These are phyloP conservation scores for Tachysurus vachellii DNA, from an alignment of 2,113 vertebrate genomes.

Conservation along the genomic window DNA sequence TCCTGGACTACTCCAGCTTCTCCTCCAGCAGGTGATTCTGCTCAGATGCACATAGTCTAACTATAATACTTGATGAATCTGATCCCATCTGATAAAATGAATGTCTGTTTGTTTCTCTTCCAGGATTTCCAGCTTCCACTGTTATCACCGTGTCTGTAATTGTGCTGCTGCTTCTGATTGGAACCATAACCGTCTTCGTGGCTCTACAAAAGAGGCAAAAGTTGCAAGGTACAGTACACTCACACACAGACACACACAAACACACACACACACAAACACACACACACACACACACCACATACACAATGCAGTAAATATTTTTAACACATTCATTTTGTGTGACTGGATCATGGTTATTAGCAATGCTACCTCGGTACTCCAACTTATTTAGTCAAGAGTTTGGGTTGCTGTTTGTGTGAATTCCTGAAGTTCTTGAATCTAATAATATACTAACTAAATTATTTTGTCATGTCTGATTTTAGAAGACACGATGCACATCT, in stretches of 20 bases:
- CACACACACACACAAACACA: neutral
- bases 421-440: too few relatives aligned
- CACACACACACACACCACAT: neutral
- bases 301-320: too few relatives aligned
- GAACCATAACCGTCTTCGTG: neutral
- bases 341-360: neutral
- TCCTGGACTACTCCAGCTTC: neutral
- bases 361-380: constrained; percentile 52
- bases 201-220: neutral
- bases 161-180: constrained; percentile 64
- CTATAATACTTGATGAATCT: neutral
- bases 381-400: too few relatives aligned
- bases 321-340: too few relatives aligned
- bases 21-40: neutral
- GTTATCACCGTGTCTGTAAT: neutral
- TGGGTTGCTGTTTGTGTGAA: too few relatives aligned
- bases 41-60: neutral
- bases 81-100: neutral
- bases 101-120: neutral
- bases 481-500: too few relatives aligned
- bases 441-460: too few relatives aligned
- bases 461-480: too few relatives aligned
- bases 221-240: neutral
- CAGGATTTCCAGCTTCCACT: neutral
- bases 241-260: neutral